phyloP scores from a whole-genome alignment of 2,888 invertebrate genomes.

The Caenorhabditis sp. region DNA sequence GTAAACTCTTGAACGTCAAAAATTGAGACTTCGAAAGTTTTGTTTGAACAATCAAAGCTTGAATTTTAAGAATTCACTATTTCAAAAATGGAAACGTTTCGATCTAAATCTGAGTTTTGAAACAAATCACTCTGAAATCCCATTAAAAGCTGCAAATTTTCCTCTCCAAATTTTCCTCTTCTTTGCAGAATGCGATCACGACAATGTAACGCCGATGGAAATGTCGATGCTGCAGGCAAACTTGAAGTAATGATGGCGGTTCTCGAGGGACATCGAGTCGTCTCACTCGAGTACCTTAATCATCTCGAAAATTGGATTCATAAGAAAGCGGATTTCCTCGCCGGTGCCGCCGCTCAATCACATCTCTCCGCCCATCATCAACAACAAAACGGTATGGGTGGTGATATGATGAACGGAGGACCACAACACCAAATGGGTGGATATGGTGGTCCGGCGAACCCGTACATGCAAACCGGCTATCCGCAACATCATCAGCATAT shows the following conservation, averaged over 20 bases:
- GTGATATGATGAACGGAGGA: slow-evolving; percentile 29
- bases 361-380: slow-evolving; percentile 4
- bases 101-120: no score
- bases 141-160: no score
- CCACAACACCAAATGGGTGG: background rate
- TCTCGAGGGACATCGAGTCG: slow-evolving; percentile 54
- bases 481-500: slow-evolving; percentile 29
- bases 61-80: no score
- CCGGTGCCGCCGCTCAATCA: slow-evolving; percentile 2
- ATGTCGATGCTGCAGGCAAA: slow-evolving; percentile 50
- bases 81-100: slow-evolving; percentile 1
- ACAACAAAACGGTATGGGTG: slow-evolving; percentile 21
- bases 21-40: no score
- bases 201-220: slow-evolving; percentile 47
- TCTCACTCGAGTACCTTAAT: slow-evolving; percentile 55
- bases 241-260: slow-evolving; percentile 58
- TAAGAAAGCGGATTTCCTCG: slow-evolving; percentile 55
- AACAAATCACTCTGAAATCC: background rate
- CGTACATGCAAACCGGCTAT: slow-evolving; percentile 21
- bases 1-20: no score
- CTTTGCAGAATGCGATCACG: slow-evolving; percentile 41
- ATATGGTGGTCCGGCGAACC: slow-evolving; percentile 12
- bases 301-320: slow-evolving; percentile 60
- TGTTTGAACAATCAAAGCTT: no score
- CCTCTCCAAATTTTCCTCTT: no score